phyloP scores from a whole-genome alignment of 2,888 invertebrate genomes.

The Nomada ruficornis region DNA sequence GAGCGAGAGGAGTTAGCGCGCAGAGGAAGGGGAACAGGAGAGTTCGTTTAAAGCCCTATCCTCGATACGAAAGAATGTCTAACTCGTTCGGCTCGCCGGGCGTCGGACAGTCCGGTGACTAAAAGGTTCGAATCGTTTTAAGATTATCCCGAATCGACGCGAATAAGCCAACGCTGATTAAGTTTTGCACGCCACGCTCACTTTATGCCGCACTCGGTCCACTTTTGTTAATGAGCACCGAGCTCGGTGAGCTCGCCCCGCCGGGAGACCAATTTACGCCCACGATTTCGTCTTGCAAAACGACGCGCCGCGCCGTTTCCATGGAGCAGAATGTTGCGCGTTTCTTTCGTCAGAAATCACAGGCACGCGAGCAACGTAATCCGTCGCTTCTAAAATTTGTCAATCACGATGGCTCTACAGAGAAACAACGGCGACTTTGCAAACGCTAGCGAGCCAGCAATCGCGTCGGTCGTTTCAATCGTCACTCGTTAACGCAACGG shows the following conservation, averaged over 20 bases:
- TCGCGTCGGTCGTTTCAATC: not conserved
- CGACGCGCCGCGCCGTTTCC: not conserved
- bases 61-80: constrained; percentile 38
- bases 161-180: constrained; percentile 42
- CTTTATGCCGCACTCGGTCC: constrained; percentile 38
- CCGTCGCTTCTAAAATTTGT: too few relatives aligned
- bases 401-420: too few relatives aligned
- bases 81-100: not conserved
- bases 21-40: not conserved
- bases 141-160: constrained; percentile 34
- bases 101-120: constrained; percentile 18
- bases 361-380: too few relatives aligned
- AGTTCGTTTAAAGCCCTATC: constrained; percentile 45
- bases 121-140: constrained; percentile 27
- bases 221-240: constrained; percentile 32
- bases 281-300: constrained; percentile 9
- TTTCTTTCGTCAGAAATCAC: not conserved
- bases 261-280: not conserved
- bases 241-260: not conserved
- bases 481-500: constrained; percentile 14
- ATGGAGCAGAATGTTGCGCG: not conserved
- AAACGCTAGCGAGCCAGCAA: not conserved
- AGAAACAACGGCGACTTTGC: not conserved
- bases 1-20: constrained; percentile 19
- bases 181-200: constrained; percentile 28